Evolutionary conservation across 2,113 vertebrate species (phyloP).

Genomic region (Mesocricetus auratus): DNA sequence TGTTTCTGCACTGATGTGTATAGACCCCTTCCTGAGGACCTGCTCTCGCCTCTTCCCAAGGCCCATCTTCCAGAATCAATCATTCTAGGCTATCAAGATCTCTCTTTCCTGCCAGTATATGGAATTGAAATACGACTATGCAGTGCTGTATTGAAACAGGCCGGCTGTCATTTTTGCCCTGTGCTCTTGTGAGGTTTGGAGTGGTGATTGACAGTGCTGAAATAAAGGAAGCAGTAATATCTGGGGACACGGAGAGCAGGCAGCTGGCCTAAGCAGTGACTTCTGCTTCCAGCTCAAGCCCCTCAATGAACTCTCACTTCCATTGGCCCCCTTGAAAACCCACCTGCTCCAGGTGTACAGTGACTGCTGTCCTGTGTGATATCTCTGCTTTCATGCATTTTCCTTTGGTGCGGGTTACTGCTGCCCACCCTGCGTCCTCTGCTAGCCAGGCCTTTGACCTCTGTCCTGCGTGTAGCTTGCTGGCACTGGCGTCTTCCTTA

Average conservation of each 20-base stretch:
- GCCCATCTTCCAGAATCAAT: not conserved
- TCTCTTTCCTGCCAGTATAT: not conserved
- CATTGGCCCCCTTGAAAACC: too few species aligned
- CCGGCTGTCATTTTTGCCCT: not conserved
- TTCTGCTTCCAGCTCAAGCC: not conserved
- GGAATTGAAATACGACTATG: not conserved
- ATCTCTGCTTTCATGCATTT: not conserved
- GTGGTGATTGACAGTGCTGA: not conserved
- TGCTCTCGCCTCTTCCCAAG: fast-evolving
- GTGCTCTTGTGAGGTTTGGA: not conserved
- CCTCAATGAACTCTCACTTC: not conserved
- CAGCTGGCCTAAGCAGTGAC: not conserved
- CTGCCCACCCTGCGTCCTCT: not conserved
- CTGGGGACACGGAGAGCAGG: not conserved
- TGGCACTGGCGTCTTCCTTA: not conserved
- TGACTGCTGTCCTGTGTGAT: too few species aligned
- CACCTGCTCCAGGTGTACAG: fast-evolving
- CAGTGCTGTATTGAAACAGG: not conserved
- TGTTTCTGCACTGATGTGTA: not conserved
- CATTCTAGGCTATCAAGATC: not conserved
- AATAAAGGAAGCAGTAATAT: not conserved
- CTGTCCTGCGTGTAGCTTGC: not conserved
- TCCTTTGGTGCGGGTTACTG: not conserved
- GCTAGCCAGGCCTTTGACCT: not conserved
- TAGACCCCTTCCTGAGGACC: not conserved